These are phyloP conservation scores for Peromyscus attwateri DNA, from an alignment of 2,797 vertebrate species.

Conservation along the genomic window DNA sequence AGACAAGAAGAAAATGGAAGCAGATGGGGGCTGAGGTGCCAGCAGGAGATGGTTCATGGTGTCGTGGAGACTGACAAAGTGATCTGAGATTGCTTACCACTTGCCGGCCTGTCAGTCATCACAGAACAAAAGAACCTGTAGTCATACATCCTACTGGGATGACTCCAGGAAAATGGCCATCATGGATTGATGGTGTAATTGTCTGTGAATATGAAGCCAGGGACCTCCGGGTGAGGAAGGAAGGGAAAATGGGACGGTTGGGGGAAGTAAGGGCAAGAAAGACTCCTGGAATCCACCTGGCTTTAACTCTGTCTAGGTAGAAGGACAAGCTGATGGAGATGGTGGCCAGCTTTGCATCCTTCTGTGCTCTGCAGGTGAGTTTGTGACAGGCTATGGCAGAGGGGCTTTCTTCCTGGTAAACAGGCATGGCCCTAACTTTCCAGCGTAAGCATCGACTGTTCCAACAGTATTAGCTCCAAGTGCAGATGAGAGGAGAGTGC, in stretches of 20 bases:
- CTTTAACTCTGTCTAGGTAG: neutral
- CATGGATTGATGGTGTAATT: neutral
- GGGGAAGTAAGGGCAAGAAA: neutral
- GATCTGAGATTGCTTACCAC: neutral
- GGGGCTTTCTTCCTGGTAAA: neutral
- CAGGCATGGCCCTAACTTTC: neutral
- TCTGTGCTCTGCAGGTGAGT: neutral
- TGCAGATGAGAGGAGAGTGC: neutral
- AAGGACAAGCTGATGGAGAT: neutral
- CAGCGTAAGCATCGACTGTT: neutral
- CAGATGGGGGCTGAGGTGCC: neutral
- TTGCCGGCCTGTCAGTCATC: neutral
- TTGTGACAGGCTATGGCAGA: neutral
- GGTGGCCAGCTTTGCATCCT: neutral
- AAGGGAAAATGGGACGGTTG: neutral
- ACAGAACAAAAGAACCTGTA: neutral
- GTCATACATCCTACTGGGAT: neutral
- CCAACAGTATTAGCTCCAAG: neutral
- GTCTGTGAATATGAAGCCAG: neutral
- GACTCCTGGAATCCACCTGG: neutral
- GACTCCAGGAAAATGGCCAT: neutral
- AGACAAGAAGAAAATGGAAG: neutral
- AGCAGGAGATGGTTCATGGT: neutral
- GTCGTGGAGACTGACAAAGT: neutral
- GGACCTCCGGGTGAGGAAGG: neutral